Base-by-base conservation (phyloP, 2,797 vertebrate genomes). In the Paramormyrops hopkinsi region DNA sequence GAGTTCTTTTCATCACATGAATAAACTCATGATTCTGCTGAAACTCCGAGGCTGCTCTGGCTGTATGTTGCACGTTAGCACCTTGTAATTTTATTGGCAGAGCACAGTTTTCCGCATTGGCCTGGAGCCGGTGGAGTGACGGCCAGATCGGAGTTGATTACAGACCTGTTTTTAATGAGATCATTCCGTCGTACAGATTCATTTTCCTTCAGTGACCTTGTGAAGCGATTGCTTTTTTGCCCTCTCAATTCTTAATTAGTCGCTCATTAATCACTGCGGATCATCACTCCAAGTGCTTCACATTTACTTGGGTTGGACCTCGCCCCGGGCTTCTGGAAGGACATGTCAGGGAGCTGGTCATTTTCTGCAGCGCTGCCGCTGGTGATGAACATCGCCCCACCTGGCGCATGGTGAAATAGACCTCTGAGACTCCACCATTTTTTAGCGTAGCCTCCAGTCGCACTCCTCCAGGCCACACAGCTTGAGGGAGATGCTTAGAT, bases 191-290 rank as follows among this genome's bases (percentile, higher is more conserved):
- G 11, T 25, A 14, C 37, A 83, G 88, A 62, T 84, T 59, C 59
- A 89, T 89, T 62, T 89, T 89, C 76, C 76, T 46, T 53, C 14
- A 56, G 53, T 89, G 56, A 84, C 76, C 88, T 89, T 89, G 88
- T 62, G 76, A 62, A 41, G 53, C 25, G 33, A 65, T 88, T 22
- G 53, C 41, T 6, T 83, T 84, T 44, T 12, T 50, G 65, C 51
- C 51, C 48, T 29, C 11, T 14, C 41, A 59, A 25, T 76, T 76
- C n/a, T 37, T 29, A 82, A 53, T 79, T 88, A 82, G 88, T 11
- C 6, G 2, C 17, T 25, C 48, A 8, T n/a, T 51, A 44, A 14
- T 37, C 22, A 14, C 50, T 33, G 37, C 44, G 1, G 22, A 6
- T 14, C 65, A 12, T 37, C 48, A 62, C 17, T 62, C 65, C 65